Percentiles rank a stretch among this genome's conserved stretches.
Evolutionary conservation across 2,797 vertebrate species (phyloP).

Genomic region (Spinibarbus caldwelli): DNA sequence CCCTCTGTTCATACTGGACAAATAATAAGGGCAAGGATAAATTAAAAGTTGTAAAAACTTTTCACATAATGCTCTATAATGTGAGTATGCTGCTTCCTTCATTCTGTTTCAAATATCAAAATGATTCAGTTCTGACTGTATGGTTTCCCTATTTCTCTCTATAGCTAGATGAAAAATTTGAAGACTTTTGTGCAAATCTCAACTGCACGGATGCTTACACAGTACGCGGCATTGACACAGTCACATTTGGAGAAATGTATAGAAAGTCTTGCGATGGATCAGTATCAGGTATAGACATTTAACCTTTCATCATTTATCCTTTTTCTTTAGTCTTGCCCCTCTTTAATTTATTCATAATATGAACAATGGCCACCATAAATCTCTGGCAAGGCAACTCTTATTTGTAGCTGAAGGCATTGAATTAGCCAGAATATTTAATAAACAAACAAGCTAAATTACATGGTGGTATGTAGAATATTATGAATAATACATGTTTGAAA

Average conservation of each 20-base stretch:
- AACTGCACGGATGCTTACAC: background rate
- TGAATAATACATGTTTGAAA: background rate
- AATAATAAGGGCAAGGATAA: background rate
- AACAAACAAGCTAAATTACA: background rate
- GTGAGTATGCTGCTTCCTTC: slow-evolving; percentile 2
- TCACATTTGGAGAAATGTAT: slow-evolving; percentile 10
- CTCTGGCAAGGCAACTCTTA: background rate
- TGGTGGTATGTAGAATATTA: background rate
- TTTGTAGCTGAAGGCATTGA: background rate
- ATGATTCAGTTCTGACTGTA: background rate
- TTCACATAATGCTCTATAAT: rapidly evolving
- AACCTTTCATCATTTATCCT: background rate
- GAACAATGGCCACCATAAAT: background rate
- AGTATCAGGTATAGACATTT: slow-evolving; percentile 21
- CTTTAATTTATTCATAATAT: background rate
- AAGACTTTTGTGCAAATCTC: background rate
- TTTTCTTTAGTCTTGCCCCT: background rate
- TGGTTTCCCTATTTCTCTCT: slow-evolving; percentile 12
- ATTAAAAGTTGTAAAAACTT: rapidly evolving
- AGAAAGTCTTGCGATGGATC: background rate
- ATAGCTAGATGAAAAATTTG: rapidly evolving
- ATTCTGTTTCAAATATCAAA: background rate
- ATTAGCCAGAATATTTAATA: background rate
- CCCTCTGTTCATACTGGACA: slow-evolving; percentile 15
- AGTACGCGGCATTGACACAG: background rate